A percentile compares a stretch with the other conserved stretches of the same genome.
These are phyloP conservation scores for Dermatemys mawii DNA, from an alignment of 2,113 vertebrate genomes.

Conservation along the genomic window DNA sequence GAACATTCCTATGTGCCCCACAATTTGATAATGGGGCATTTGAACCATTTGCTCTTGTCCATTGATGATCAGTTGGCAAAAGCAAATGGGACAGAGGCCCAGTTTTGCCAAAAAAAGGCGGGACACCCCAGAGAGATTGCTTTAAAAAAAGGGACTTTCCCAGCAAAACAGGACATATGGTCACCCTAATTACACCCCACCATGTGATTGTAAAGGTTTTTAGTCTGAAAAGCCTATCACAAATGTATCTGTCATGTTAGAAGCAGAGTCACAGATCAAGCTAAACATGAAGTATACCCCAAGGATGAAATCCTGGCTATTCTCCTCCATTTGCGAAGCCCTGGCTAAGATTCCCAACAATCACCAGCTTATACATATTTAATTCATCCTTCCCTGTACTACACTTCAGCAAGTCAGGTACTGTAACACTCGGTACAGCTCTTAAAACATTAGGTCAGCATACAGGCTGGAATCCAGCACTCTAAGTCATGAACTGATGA, in stretches of 20 bases:
- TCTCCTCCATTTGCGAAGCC: constrained; percentile 5
- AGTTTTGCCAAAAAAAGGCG: too few species aligned
- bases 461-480: constrained; percentile 10
- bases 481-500: constrained; percentile 29
- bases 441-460: not conserved
- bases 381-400: not conserved
- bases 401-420: not conserved
- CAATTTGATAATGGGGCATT: too few species aligned
- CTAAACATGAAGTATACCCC: not conserved
- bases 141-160: too few species aligned
- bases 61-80: too few species aligned
- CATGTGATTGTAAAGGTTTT: not conserved
- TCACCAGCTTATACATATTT: not conserved
- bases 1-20: too few species aligned
- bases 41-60: too few species aligned
- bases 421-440: constrained; percentile 4
- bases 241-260: constrained; percentile 8
- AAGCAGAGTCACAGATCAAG: constrained; percentile 30
- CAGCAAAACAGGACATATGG: too few species aligned
- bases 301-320: not conserved
- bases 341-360: not conserved
- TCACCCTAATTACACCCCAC: not conserved
- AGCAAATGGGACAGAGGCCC: too few species aligned
- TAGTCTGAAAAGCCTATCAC: constrained; percentile 22
- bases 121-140: too few species aligned